These are phyloP conservation scores for Centropus unirufus DNA, from an alignment of 2,113 vertebrate species.

Conservation along the genomic window DNA sequence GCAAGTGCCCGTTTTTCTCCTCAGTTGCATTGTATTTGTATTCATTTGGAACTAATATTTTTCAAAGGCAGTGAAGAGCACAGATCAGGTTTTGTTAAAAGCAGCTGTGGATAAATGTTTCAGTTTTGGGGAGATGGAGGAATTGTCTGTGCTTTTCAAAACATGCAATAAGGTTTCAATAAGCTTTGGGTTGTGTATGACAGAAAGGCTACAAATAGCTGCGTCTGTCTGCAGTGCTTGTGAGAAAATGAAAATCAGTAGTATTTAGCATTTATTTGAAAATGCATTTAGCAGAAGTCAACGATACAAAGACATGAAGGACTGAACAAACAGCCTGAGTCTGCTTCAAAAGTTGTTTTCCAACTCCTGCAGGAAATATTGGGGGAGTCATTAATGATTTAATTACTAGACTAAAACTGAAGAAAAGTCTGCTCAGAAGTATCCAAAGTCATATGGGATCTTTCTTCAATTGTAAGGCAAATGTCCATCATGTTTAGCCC, in stretches of 20 bases:
- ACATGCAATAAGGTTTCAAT: not conserved
- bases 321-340: not conserved
- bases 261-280: not conserved
- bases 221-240: not conserved
- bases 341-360: not conserved
- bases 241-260: not conserved
- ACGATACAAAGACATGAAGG: not conserved
- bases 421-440: not conserved
- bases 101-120: slow-evolving; percentile 17
- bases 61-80: slow-evolving; percentile 16
- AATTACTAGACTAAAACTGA: not conserved
- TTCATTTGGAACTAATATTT: not conserved
- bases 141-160: not conserved
- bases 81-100: slow-evolving; percentile 11
- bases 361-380: not conserved
- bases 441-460: not conserved
- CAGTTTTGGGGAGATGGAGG: not conserved
- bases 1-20: not conserved
- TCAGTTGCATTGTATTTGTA: slow-evolving; percentile 11
- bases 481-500: not conserved
- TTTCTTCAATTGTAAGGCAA: not conserved
- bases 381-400: not conserved
- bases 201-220: not conserved
- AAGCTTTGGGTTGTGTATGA: not conserved
- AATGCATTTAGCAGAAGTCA: not conserved